These are phyloP conservation scores for Aldrovandia affinis DNA, from an alignment of 2,797 vertebrate genomes.

Conservation along the genomic window DNA sequence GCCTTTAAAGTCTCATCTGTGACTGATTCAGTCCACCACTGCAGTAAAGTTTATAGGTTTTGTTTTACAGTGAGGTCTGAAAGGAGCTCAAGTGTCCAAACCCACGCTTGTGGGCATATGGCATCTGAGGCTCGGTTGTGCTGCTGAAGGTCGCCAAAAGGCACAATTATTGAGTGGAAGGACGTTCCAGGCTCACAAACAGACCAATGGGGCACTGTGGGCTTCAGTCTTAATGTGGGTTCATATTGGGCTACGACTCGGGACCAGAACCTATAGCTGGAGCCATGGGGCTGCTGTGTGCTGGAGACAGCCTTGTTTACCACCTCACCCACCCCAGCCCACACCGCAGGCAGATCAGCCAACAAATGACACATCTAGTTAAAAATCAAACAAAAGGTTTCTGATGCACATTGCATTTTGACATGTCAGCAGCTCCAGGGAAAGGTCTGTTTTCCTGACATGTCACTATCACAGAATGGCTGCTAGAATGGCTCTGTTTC, in stretches of 20 bases:
- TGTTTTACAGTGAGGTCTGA: neutral
- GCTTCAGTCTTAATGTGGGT: neutral
- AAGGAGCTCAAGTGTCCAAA: neutral
- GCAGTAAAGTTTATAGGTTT: neutral
- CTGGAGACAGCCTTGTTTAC: neutral
- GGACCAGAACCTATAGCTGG: neutral
- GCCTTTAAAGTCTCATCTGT: neutral
- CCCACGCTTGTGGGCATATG: neutral
- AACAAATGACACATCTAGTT: neutral
- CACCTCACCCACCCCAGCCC: neutral
- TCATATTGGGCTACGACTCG: neutral
- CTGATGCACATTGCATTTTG: neutral
- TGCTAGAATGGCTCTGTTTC: neutral
- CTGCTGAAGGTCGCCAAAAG: neutral
- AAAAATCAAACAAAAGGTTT: neutral
- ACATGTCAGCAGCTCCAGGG: neutral
- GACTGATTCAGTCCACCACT: neutral
- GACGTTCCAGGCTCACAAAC: no score
- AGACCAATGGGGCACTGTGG: neutral
- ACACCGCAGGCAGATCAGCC: neutral
- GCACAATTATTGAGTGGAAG: neutral
- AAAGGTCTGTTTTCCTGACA: neutral
- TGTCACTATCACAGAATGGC: neutral
- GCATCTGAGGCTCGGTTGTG: neutral
- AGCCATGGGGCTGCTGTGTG: neutral